phyloP scores from a whole-genome alignment of 2,888 invertebrate genomes.

The Hoplodrina blanda region DNA sequence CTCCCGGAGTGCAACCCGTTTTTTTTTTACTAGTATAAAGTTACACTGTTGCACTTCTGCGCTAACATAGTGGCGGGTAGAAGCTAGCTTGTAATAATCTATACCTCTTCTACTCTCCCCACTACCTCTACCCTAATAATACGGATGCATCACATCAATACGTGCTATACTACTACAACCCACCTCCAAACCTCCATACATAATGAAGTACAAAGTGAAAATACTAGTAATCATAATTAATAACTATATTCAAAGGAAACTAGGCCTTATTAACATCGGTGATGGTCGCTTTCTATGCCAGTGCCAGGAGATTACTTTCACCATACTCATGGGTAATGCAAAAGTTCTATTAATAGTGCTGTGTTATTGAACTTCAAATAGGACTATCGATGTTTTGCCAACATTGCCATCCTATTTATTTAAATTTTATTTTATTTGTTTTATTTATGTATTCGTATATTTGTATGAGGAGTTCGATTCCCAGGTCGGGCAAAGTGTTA shows the following conservation, averaged over 20 bases:
- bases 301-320: slow-evolving; percentile 51
- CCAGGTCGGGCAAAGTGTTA: too few relatives aligned
- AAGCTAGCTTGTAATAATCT: too few relatives aligned
- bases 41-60: too few relatives aligned
- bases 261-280: slow-evolving; percentile 25
- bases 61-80: too few relatives aligned
- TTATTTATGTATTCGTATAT: too few relatives aligned
- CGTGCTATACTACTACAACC: background rate
- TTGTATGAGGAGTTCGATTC: too few relatives aligned
- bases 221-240: slow-evolving; percentile 35
- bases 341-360: slow-evolving; percentile 42
- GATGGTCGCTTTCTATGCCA: slow-evolving; percentile 45
- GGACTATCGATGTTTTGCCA: slow-evolving; percentile 31
- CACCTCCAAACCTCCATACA: background rate
- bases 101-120: background rate
- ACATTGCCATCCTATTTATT: slow-evolving; percentile 13
- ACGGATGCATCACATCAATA: background rate
- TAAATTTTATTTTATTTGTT: too few relatives aligned
- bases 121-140: too few relatives aligned
- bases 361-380: slow-evolving; percentile 51
- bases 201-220: slow-evolving; percentile 24
- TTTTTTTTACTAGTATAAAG: too few relatives aligned
- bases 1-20: too few relatives aligned
- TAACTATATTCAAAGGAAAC: slow-evolving; percentile 30
- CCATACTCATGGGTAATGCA: slow-evolving; percentile 44